Conservation (phyloP, 2,888 invertebrate genomes). For the Psylliodes chrysocephalus region DNA sequence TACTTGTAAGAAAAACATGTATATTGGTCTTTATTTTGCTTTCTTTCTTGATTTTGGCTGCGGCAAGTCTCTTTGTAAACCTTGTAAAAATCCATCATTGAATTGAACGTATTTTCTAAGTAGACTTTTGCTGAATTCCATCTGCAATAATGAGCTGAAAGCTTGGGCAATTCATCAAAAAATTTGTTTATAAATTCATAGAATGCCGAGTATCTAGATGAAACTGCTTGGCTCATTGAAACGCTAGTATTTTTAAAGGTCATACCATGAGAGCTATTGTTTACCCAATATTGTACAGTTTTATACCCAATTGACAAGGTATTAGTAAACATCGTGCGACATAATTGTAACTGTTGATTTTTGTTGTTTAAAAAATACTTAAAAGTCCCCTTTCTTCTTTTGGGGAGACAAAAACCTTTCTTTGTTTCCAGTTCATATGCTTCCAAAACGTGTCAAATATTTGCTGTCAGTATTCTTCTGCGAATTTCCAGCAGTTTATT, state of each 20-base stretch:
- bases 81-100: constrained; percentile 18
- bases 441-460: background rate
- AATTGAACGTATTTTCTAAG: constrained; percentile 39
- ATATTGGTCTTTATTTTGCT: constrained; percentile 36
- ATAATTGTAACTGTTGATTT: background rate
- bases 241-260: constrained; percentile 1
- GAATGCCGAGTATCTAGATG: background rate
- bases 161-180: constrained; percentile 44
- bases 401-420: background rate
- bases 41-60: background rate
- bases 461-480: background rate
- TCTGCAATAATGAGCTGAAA: constrained; percentile 47
- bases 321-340: too few relatives aligned
- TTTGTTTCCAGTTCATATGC: background rate
- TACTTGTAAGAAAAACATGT: constrained; percentile 29
- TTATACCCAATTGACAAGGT: too few relatives aligned
- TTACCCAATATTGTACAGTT: background rate
- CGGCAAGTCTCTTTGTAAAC: constrained; percentile 8
- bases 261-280: background rate
- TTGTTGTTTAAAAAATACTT: background rate
- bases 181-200: constrained; percentile 25
- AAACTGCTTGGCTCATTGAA: background rate
- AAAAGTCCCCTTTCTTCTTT: background rate
- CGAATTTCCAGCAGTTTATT: background rate
- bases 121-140: constrained; percentile 44